A percentile compares a stretch with the other conserved stretches of the same genome.
These are phyloP conservation scores for Macrochelys suwanniensis DNA, from an alignment of 2,797 vertebrate species.

Conservation along the genomic window DNA sequence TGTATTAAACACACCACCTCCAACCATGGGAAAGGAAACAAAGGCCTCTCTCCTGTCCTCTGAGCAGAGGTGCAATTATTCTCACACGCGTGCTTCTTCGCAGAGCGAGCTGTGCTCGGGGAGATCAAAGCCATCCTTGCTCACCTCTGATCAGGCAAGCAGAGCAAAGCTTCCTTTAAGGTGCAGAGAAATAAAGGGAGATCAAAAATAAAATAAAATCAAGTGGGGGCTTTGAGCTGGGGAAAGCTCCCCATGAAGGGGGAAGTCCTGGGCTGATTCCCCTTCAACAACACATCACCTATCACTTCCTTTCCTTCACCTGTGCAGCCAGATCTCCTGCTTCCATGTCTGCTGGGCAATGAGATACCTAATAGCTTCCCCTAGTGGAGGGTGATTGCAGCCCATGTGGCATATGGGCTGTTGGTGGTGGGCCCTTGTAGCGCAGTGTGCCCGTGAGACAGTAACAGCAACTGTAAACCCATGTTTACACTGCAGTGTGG, in stretches of 20 bases:
- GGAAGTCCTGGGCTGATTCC: neutral
- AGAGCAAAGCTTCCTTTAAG: neutral
- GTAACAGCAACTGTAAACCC: no score
- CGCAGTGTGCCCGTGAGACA: no score
- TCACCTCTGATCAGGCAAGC: constrained; percentile 31
- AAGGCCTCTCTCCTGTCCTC: neutral
- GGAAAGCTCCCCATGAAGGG: neutral
- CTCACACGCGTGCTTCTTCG: neutral
- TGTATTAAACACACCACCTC: fast-evolving
- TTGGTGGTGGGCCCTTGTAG: neutral
- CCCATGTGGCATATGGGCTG: neutral
- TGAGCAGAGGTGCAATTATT: constrained; percentile 7
- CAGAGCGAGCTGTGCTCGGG: neutral
- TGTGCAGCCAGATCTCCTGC: fast-evolving
- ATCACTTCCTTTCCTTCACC: fast-evolving
- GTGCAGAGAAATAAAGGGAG: neutral
- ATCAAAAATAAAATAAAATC: neutral
- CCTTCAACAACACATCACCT: neutral
- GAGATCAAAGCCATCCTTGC: constrained; percentile 44
- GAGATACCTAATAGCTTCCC: neutral
- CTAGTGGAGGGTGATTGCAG: neutral
- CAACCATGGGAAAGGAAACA: fast-evolving
- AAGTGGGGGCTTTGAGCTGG: neutral
- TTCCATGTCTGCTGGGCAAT: neutral
- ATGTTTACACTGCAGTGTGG: no score